Conservation (phyloP, 2,797 vertebrate genomes). For the Pogonophryne albipinna region DNA sequence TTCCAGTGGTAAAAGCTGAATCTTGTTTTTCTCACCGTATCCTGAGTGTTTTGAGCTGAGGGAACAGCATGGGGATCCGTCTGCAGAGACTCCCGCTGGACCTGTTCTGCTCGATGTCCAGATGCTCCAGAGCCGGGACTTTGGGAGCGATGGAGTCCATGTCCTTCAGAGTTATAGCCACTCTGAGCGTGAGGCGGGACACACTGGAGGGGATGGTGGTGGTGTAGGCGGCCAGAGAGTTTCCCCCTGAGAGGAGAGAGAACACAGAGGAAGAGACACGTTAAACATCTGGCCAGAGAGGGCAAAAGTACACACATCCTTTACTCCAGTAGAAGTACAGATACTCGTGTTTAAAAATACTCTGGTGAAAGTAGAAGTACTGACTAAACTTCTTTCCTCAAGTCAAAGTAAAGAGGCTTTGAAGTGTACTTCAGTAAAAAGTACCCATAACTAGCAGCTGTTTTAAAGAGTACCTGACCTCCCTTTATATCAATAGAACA, state of each 20-base stretch:
- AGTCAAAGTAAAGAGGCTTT: no score
- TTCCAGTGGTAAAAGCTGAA: neutral
- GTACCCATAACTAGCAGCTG: no score
- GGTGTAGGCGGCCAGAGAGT: slow-evolving; percentile 68
- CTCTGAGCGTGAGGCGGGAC: slow-evolving; percentile 68
- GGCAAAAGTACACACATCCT: no score
- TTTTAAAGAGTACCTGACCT: no score
- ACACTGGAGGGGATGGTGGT: slow-evolving; percentile 69
- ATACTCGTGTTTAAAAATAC: no score
- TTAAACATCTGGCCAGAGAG: neutral
- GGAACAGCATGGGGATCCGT: slow-evolving; percentile 75
- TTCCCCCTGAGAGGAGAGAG: slow-evolving; percentile 53
- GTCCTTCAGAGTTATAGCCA: slow-evolving; percentile 75
- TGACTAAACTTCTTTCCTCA: no score
- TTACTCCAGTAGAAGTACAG: no score
- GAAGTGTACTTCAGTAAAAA: no score
- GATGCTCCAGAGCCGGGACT: slow-evolving; percentile 66
- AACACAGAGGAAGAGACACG: no score
- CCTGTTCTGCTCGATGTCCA: slow-evolving; percentile 77
- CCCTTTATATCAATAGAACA: no score
- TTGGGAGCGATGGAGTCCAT: slow-evolving; percentile 75
- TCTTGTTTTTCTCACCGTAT: slow-evolving; percentile 60
- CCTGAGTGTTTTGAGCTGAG: slow-evolving; percentile 70
- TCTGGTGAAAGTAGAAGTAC: no score
- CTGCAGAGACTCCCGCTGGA: slow-evolving; percentile 76